phyloP scores from a whole-genome alignment of 2,113 vertebrate genomes.

The Psilopogon haemacephalus region DNA sequence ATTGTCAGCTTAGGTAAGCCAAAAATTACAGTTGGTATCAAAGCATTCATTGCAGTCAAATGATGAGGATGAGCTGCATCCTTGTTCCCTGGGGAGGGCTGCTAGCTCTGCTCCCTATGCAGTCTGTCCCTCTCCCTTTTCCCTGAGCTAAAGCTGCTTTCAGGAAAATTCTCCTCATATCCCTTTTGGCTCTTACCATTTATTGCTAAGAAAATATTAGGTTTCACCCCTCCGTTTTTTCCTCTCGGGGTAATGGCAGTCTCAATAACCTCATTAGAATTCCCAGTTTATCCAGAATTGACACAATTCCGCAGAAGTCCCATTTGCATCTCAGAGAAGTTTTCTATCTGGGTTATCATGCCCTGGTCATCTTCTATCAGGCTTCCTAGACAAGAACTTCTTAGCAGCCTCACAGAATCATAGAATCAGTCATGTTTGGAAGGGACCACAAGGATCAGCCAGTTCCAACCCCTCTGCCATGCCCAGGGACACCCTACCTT shows the following conservation, averaged over 20 bases:
- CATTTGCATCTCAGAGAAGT: neutral
- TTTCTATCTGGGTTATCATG: neutral
- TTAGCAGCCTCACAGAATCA: neutral
- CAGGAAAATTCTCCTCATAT: neutral
- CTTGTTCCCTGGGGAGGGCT: neutral
- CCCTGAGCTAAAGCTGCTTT: fast-evolving
- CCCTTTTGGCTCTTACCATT: neutral
- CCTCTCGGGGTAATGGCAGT: neutral
- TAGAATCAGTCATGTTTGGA: too few relatives aligned
- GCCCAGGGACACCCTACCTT: too few relatives aligned
- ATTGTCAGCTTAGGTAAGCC: neutral
- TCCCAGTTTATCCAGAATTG: neutral
- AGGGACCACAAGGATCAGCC: too few relatives aligned
- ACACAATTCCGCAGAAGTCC: neutral
- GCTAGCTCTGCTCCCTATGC: neutral
- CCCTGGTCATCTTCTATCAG: neutral
- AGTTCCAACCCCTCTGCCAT: too few relatives aligned
- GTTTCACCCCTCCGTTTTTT: neutral
- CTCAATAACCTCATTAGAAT: neutral
- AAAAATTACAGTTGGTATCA: neutral
- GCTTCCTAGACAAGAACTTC: neutral
- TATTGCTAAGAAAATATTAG: neutral
- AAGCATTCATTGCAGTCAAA: neutral
- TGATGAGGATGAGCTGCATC: neutral
- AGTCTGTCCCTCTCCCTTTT: neutral